These are phyloP conservation scores for Crypturellus undulatus DNA, from an alignment of 2,113 vertebrate genomes.

Conservation along the genomic window DNA sequence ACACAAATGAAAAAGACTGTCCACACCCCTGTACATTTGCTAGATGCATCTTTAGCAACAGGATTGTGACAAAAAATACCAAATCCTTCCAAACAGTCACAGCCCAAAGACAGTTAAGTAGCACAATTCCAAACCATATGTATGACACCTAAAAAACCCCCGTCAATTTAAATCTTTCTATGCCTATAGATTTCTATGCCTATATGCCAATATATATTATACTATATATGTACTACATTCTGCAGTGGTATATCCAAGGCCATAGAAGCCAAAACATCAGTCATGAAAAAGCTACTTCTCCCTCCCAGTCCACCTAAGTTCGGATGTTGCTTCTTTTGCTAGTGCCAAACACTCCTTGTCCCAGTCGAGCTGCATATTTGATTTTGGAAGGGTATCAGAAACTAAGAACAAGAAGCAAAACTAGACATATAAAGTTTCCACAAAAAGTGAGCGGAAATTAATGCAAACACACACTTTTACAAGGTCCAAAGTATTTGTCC, in stretches of 20 bases:
- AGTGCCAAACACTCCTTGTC: neutral
- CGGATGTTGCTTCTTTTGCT: neutral
- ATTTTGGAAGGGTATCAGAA: neutral
- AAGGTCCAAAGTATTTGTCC: neutral
- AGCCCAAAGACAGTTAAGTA: neutral
- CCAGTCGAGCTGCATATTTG: neutral
- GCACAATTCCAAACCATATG: neutral
- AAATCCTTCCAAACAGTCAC: neutral
- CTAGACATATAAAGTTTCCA: neutral
- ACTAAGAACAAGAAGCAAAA: neutral
- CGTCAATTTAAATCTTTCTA: neutral
- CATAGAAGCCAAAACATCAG: neutral
- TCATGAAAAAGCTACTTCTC: neutral
- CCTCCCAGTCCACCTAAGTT: neutral
- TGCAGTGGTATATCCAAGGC: neutral
- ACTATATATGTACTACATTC: neutral
- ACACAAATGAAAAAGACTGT: neutral
- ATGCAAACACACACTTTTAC: neutral
- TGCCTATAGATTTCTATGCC: neutral
- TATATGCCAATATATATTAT: no score
- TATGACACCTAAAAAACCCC: neutral
- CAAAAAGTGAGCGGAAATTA: accelerated
- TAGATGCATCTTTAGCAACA: neutral
- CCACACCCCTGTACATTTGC: accelerated
- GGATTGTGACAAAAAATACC: neutral